Base-by-base conservation (phyloP, 2,113 vertebrate species). In the Hipposideros armiger region DNA sequence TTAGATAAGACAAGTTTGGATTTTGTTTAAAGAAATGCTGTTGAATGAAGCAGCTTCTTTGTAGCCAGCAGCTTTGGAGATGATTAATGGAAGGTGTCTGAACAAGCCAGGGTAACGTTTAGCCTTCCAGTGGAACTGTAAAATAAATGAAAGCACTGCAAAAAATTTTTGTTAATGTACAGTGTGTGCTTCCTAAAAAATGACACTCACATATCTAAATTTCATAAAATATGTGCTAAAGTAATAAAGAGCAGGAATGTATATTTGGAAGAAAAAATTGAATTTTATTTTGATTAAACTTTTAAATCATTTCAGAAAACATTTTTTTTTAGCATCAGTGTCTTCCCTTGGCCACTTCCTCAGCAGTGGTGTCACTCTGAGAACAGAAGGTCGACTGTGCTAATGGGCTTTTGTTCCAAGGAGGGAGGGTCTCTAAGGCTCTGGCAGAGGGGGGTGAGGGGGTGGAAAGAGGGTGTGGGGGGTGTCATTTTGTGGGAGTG, bases 261-360 rank as follows among this genome's bases (percentile, higher is more conserved):
- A 24, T 26, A 22, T 72, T 76, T 85, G 47, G 77, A 67, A 52
- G 77, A 88, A 45, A 83, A 36, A 84, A 30, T 26, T 45, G 26
- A 40, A 30, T 93, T 89, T 77, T 81, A 64, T 87, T 81, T 91
- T 73, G 67, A 52, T 42, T 67, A 66, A 78, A 56, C n/a, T 45
- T 70, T 42, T 32, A 54, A 67, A 13, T 70, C 4, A 30, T 77
- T 86, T 73, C 28, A 66, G 89, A 73, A 64, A 89, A 28, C 10
- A 22, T 66, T 30, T 66, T 42, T 40, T 15, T 6, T 28, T 19
- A 32, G 45, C 9, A 7, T 83, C 8, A 10, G 3, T 80, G 26
- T 70, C 20, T 69, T 78, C n/a, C 14, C 22, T 3, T 22, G n/a
- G 52, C 17, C 28, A 17, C 36, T 28, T 28, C 4, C 26, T 19